These are phyloP conservation scores for Rotaria socialis DNA, from an alignment of 2,888 invertebrate species.

Conservation along the genomic window DNA sequence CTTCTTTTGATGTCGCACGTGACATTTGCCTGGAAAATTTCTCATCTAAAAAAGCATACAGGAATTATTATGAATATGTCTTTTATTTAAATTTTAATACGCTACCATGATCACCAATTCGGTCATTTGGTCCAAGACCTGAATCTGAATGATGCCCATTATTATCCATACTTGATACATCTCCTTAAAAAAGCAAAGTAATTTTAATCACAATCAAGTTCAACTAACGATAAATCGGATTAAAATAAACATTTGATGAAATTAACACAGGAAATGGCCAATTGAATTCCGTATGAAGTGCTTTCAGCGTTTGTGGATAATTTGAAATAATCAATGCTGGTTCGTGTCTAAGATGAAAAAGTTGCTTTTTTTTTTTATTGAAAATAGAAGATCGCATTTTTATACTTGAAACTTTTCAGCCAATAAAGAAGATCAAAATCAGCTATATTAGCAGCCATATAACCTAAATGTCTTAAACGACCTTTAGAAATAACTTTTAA, in stretches of 20 bases:
- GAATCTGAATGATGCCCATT: conserved; percentile 30
- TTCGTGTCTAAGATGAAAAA: neutral
- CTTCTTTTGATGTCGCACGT: neutral
- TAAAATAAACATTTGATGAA: conserved; percentile 26
- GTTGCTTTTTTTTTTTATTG: too few species aligned
- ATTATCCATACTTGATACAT: neutral
- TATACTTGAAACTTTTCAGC: neutral
- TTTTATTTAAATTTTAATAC: too few species aligned
- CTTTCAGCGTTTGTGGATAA: conserved; percentile 38
- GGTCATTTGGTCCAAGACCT: conserved; percentile 1
- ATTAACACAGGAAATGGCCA: conserved; percentile 43
- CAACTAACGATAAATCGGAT: conserved; percentile 5
- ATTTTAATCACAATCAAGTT: neutral
- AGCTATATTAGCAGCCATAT: conserved; percentile 22
- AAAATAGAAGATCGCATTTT: neutral
- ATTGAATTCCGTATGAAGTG: conserved; percentile 42
- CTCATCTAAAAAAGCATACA: neutral
- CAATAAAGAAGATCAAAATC: conserved; percentile 24
- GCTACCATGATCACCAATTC: neutral
- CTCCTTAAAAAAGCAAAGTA: neutral
- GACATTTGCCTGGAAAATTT: neutral
- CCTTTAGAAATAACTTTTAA: neutral
- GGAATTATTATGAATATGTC: too few species aligned
- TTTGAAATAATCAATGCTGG: conserved; percentile 35
- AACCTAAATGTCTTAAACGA: conserved; percentile 18